Percentiles rank a stretch among this genome's conserved stretches.
phyloP scores from a whole-genome alignment of 2,888 invertebrate species.

The Oscheius sp. region DNA sequence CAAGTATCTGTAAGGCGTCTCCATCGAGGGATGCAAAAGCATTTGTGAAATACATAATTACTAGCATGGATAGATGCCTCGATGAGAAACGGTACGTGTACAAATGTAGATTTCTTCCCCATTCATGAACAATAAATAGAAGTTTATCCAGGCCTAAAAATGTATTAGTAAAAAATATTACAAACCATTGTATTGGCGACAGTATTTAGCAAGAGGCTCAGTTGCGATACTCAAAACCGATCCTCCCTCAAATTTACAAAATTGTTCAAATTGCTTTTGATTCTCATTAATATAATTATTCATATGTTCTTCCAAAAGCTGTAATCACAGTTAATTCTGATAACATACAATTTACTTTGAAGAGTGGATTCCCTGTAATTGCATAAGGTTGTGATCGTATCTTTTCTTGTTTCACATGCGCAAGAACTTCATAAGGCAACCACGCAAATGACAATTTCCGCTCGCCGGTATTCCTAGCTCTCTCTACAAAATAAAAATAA shows the following conservation, averaged over 20 bases:
- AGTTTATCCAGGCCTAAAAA: constrained; percentile 44
- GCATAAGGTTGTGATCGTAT: background rate
- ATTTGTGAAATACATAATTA: constrained; percentile 44
- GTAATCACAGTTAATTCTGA: background rate
- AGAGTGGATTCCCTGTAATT: constrained; percentile 17
- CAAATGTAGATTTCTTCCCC: constrained; percentile 40
- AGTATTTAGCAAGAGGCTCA: constrained; percentile 25
- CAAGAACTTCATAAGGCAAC: constrained; percentile 64
- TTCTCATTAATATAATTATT: constrained; percentile 45
- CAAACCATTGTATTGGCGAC: constrained; percentile 34
- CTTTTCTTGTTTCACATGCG: constrained; percentile 44
- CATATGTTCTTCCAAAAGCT: constrained; percentile 43
- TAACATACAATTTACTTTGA: background rate
- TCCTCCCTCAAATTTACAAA: constrained; percentile 23
- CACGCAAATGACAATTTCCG: constrained; percentile 65
- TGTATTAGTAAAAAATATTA: background rate
- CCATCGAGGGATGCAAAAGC: constrained; percentile 26
- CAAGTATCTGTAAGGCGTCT: background rate
- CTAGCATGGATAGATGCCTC: constrained; percentile 43
- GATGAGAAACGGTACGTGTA: constrained; percentile 38
- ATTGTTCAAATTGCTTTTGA: constrained; percentile 14
- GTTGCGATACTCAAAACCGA: background rate
- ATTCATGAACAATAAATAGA: constrained; percentile 46
- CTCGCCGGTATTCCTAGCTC: constrained; percentile 39
- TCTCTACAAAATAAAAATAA: constrained; percentile 31